Conservation (phyloP, 2,888 invertebrate species). For the Endotricha flammealis region DNA sequence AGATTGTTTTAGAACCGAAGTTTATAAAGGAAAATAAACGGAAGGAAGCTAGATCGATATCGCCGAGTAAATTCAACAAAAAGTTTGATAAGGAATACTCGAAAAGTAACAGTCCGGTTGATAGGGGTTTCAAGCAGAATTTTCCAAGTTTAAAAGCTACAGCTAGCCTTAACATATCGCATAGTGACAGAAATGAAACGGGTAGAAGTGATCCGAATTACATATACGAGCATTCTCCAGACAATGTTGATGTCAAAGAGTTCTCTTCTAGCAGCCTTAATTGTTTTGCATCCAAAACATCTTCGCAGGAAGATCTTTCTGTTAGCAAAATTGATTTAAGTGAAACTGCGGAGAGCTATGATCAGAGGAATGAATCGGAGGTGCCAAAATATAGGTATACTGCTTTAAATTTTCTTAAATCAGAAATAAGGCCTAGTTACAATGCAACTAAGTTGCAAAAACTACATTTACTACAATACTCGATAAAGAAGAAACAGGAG, state of each 20-base stretch:
- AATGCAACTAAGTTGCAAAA: constrained; percentile 83
- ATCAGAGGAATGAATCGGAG: constrained; percentile 55
- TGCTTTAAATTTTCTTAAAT: constrained; percentile 71
- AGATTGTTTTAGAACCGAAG: constrained; percentile 54
- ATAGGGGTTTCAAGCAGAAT: constrained; percentile 58
- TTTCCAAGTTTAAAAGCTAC: constrained; percentile 51
- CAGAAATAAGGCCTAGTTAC: constrained; percentile 85
- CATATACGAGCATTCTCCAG: constrained; percentile 68
- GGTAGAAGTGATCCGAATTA: constrained; percentile 42
- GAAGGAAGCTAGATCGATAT: constrained; percentile 61
- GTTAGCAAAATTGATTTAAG: constrained; percentile 62
- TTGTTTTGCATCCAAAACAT: constrained; percentile 48
- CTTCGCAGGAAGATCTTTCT: constrained; percentile 50
- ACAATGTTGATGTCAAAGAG: constrained; percentile 56
- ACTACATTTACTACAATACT: constrained; percentile 83
- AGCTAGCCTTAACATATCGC: constrained; percentile 50
- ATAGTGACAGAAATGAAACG: constrained; percentile 29
- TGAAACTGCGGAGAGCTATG: constrained; percentile 69
- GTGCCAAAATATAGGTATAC: constrained; percentile 65
- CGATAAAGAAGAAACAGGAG: constrained; percentile 82
- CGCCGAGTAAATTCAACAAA: constrained; percentile 52
- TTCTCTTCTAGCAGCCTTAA: constrained; percentile 41
- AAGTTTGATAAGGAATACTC: constrained; percentile 61
- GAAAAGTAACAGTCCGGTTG: constrained; percentile 69
- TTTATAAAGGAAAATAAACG: constrained; percentile 43